phyloP scores from a whole-genome alignment of 2,113 vertebrate species.

The Gavialis gangeticus region DNA sequence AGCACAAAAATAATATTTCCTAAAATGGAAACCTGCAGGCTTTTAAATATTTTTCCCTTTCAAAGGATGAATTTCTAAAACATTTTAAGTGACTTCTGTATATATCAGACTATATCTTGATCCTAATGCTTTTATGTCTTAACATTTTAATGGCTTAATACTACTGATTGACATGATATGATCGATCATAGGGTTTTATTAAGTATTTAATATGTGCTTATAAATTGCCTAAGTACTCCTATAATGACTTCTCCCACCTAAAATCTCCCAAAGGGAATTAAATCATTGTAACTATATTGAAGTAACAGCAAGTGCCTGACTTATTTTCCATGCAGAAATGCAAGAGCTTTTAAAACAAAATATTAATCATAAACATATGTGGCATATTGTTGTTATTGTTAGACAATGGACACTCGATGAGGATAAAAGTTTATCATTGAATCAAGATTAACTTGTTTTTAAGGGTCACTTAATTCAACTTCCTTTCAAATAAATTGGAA shows the following conservation, averaged over 20 bases:
- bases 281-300: neutral
- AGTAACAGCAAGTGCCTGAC: neutral
- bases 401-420: neutral
- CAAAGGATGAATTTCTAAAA: conserved; percentile 16
- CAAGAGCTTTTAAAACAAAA: neutral
- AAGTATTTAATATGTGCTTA: conserved; percentile 48
- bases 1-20: neutral
- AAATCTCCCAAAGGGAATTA: conserved; percentile 43
- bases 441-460: neutral
- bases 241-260: conserved; percentile 45
- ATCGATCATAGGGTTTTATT: conserved; percentile 32
- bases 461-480: neutral
- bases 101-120: neutral
- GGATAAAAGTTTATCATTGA: neutral
- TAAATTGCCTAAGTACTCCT: conserved; percentile 29
- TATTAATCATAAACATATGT: neutral
- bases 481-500: neutral
- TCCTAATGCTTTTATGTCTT: conserved; percentile 31
- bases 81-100: neutral
- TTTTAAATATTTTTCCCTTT: conserved; percentile 15
- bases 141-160: conserved; percentile 46
- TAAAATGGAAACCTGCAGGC: neutral
- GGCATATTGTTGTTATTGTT: neutral
- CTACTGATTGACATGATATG: conserved; percentile 40
- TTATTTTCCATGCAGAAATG: neutral